Conservation (phyloP, 2,113 vertebrate genomes). For the Apteryx mantelli region DNA sequence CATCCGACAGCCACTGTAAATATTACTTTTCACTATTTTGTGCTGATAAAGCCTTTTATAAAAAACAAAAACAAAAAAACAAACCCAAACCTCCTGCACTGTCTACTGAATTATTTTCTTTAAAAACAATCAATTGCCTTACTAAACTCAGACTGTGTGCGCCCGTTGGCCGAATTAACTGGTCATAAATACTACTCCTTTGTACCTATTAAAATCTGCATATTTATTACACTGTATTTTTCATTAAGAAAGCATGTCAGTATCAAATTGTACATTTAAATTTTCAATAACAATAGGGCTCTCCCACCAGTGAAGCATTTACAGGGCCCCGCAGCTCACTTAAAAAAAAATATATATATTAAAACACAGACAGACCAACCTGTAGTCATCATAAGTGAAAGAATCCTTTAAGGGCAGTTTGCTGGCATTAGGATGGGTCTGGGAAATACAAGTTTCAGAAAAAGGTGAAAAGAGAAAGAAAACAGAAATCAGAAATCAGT, state of each 20-base stretch:
- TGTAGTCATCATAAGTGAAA: conserved; percentile 99
- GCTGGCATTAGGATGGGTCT: conserved; percentile 96
- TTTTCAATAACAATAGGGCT: neutral
- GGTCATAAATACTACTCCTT: neutral
- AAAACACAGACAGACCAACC: conserved; percentile 81
- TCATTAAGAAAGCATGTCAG: neutral
- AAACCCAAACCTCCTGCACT: neutral
- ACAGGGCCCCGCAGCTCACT: neutral
- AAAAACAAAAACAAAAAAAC: neutral
- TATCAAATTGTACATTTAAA: neutral
- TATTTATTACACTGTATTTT: conserved; percentile 1
- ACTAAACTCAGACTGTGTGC: neutral
- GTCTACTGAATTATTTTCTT: neutral
- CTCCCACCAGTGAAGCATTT: neutral
- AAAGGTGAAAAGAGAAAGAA: conserved; percentile 67
- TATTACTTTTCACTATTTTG: neutral
- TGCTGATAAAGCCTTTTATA: neutral
- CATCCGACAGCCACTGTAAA: neutral
- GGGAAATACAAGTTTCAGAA: conserved; percentile 73
- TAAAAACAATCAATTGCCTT: neutral
- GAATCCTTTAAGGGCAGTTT: conserved; percentile 97
- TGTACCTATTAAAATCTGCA: neutral
- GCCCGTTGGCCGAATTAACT: neutral
- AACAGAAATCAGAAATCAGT: conserved; percentile 83
- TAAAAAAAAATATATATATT: neutral